Conservation (phyloP, 2,888 invertebrate genomes). For the Slavum lentiscoides region DNA sequence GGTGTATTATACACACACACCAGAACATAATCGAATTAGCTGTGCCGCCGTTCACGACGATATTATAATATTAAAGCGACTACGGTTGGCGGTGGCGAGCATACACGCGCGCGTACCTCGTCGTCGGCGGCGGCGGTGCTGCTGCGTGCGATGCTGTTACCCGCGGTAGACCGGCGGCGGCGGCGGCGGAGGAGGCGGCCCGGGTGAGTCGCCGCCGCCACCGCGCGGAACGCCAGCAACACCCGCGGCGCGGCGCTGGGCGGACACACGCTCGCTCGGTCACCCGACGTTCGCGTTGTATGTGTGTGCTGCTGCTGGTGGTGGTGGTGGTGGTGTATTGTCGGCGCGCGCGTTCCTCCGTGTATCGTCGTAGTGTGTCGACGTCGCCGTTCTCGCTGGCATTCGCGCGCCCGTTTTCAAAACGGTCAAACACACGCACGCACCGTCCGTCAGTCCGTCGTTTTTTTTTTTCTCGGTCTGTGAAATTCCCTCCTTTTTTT, state of each 20-base stretch:
- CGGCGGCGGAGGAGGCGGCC: neutral
- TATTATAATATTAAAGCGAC: constrained; percentile 35
- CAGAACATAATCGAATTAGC: constrained; percentile 44
- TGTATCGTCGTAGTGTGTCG: constrained; percentile 21
- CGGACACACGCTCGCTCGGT: constrained; percentile 2
- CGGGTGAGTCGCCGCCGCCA: constrained; percentile 47
- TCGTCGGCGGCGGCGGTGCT: neutral
- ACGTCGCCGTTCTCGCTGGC: neutral
- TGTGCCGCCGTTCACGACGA: constrained; percentile 22
- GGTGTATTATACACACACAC: no score
- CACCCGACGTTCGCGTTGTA: constrained; percentile 25
- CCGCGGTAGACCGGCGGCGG: neutral
- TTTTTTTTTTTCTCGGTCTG: neutral
- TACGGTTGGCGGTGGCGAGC: neutral
- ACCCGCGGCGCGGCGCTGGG: constrained; percentile 50
- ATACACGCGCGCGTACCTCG: neutral
- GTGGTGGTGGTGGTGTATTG: neutral
- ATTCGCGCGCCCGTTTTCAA: neutral
- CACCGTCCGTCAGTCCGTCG: neutral
- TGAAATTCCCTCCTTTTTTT: neutral
- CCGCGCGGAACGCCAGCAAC: constrained; percentile 53
- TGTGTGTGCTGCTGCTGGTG: no score
- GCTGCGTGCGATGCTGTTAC: constrained; percentile 36
- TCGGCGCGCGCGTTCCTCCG: constrained; percentile 33
- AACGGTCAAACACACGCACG: neutral